Evolutionary conservation across 2,113 vertebrate genomes (phyloP).

Genomic region (Tiliqua scincoides): DNA sequence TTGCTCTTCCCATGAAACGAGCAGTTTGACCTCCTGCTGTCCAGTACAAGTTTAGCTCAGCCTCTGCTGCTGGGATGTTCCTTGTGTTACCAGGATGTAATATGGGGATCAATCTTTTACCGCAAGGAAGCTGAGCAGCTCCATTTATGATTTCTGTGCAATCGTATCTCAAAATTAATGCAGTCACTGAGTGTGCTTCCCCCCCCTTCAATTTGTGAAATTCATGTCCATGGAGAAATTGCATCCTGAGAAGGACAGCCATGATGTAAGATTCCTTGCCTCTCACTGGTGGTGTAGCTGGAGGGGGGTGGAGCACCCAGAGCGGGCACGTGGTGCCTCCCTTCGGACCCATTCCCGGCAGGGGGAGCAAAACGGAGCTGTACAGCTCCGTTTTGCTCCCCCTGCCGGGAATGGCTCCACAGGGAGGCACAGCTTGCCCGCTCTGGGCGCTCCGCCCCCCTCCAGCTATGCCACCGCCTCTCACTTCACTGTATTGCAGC

Average conservation of each 20-base stretch:
- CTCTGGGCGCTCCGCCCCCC: no score
- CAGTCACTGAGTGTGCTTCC: not conserved
- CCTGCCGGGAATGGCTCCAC: no score
- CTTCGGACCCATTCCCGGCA: no score
- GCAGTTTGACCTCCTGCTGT: not conserved
- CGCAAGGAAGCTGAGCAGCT: not conserved
- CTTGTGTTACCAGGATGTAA: slow-evolving; percentile 13
- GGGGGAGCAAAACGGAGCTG: no score
- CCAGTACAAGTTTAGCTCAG: not conserved
- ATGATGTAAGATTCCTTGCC: not conserved
- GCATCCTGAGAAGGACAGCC: not conserved
- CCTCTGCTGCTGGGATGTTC: slow-evolving; percentile 30
- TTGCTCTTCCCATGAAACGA: not conserved
- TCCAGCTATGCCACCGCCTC: no score
- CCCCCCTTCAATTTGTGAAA: not conserved
- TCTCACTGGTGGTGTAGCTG: no score
- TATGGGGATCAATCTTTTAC: not conserved
- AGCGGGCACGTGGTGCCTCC: no score
- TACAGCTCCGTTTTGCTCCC: no score
- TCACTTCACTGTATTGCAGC: not conserved
- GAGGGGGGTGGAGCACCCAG: no score
- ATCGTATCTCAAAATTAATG: not conserved
- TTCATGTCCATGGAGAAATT: not conserved
- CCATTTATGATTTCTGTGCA: not conserved
- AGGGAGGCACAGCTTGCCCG: no score